Percentiles rank a stretch among this genome's conserved stretches.
These are phyloP conservation scores for Spodoptera littoralis DNA, from an alignment of 2,888 invertebrate species.

Conservation along the genomic window DNA sequence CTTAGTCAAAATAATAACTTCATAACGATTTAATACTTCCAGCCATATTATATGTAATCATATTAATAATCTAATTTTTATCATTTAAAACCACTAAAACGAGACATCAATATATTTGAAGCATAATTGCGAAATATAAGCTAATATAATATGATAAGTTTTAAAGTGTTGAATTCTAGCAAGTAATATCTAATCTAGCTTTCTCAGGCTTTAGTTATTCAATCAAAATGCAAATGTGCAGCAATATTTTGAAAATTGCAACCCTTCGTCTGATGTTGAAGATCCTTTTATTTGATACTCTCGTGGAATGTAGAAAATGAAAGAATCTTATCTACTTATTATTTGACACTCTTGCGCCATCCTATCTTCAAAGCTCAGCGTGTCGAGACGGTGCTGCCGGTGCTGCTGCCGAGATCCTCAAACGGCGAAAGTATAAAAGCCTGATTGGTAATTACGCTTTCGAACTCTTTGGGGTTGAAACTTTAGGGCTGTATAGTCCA, in stretches of 20 bases:
- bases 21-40: too few relatives aligned
- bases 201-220: constrained; percentile 40
- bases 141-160: constrained; percentile 27
- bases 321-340: constrained; percentile 4
- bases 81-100: not conserved
- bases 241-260: constrained; percentile 24
- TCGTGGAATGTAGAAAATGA: constrained; percentile 3
- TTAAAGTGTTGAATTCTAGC: constrained; percentile 17
- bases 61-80: too few relatives aligned
- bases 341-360: constrained; percentile 2
- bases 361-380: too few relatives aligned
- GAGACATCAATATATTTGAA: constrained; percentile 1
- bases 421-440: too few relatives aligned
- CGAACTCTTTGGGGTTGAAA: too few relatives aligned
- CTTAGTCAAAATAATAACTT: too few relatives aligned
- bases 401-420: too few relatives aligned
- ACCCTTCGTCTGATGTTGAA: constrained; percentile 19
- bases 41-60: too few relatives aligned
- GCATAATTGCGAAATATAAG: constrained; percentile 15
- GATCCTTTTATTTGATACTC: not conserved
- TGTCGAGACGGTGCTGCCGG: too few relatives aligned
- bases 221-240: constrained; percentile 59
- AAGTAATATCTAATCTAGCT: constrained; percentile 28
- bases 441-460: too few relatives aligned
- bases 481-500: too few relatives aligned